Base-by-base conservation (phyloP, 2,797 vertebrate species). In the Cossypha dichroa region DNA sequence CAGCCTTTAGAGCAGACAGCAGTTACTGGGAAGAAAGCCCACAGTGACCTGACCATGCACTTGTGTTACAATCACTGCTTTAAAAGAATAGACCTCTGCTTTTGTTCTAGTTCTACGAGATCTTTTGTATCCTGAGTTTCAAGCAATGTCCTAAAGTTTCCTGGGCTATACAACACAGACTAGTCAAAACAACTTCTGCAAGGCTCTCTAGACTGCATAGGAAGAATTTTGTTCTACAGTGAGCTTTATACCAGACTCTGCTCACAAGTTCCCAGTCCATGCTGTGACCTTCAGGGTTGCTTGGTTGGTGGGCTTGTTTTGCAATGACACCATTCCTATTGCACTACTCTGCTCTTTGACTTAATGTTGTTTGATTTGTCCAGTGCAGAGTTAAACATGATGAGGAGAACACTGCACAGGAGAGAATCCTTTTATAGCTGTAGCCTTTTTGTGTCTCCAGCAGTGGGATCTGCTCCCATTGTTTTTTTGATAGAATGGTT, bases 271-370 rank as follows among this genome's bases (percentile, higher is more conserved):
- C 51, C 51, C n/a, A 67, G 2, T 67, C 56, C 41, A 10, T 48
- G 41, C 84, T 40, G 1, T 74, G 49, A 60, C 45, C 25, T 68
- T 49, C 49, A 41, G n/a, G 17, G 23, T 3, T 15, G n/a, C 31
- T 51, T 66, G 40, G 16, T n/a, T 29, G 56, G 36, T 79, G 63
- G 46, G 26, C 48, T 73, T 76, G n/a, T 52, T 78, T 73, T 43
- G 46, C 16, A n/a, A 10, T n/a, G 51, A 18, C 23, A 18, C 4
- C 0, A 0, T 43, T 56, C 56, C 28, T 21, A 3, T 33, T 55
- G 18, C 67, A 56, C 76, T 64, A 21, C 23, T 14, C 9, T 40
- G 29, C 17, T 52, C 2, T 51, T 70, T 13, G 5, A 14, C 36
- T 40, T 51, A 23, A 28, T 9, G 8, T 11, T 7, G 3, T 76